Evolutionary conservation across 2,113 vertebrate genomes (phyloP).

Genomic region (Casuarius casuarius): DNA sequence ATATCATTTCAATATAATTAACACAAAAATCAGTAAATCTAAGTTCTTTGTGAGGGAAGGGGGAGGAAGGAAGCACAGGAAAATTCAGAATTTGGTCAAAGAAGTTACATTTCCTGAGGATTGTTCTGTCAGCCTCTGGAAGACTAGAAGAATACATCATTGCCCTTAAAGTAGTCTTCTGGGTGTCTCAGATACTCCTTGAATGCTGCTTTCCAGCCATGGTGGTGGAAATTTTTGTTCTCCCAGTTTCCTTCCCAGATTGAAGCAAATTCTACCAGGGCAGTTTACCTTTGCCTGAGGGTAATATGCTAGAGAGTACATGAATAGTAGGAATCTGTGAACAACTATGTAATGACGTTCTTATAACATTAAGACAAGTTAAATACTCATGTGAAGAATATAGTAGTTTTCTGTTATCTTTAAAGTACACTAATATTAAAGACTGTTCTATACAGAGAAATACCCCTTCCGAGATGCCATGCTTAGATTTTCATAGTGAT

Average conservation of each 20-base stretch:
- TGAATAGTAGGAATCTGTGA: background rate
- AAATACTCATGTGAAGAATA: background rate
- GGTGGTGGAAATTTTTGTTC: background rate
- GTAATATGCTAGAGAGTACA: background rate
- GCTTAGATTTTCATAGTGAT: background rate
- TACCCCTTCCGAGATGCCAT: rapidly evolving
- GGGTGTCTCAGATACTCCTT: background rate
- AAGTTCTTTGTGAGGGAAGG: background rate
- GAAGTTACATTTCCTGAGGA: background rate
- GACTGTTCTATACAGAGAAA: background rate
- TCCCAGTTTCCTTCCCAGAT: background rate
- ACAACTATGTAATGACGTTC: background rate
- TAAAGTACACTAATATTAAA: background rate
- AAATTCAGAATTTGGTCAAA: background rate
- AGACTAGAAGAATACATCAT: background rate
- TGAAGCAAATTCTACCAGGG: background rate
- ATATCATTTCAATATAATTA: background rate
- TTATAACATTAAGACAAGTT: background rate
- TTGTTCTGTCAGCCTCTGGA: background rate
- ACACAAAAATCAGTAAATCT: background rate
- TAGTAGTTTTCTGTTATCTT: background rate
- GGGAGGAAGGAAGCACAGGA: background rate
- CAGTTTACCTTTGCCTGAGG: background rate
- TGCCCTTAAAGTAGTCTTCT: background rate
- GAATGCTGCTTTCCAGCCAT: background rate